Conservation (phyloP, 1,140 invertebrate species). For the Nixonia krombeini region DNA sequence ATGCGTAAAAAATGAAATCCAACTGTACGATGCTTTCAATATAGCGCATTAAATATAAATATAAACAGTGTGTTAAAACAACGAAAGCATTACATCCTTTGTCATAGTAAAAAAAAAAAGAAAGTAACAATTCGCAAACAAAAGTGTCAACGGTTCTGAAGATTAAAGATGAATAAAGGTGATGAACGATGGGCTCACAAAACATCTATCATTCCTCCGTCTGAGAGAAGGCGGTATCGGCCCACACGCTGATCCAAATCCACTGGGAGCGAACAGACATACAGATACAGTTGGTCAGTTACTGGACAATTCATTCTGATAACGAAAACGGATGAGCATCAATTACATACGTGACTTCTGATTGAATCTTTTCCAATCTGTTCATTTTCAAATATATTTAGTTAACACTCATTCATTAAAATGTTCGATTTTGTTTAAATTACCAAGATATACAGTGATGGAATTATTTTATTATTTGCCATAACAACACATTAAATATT, state of each 20-base stretch:
- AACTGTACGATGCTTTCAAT: background rate
- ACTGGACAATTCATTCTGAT: slow-evolving; percentile 26
- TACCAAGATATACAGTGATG: too few species aligned
- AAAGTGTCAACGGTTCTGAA: slow-evolving; percentile 41
- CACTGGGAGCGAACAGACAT: slow-evolving; percentile 69
- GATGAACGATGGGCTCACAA: slow-evolving; percentile 67
- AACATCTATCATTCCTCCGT: slow-evolving; percentile 72
- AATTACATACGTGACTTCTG: background rate
- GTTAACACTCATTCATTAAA: background rate
- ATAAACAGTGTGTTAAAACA: background rate
- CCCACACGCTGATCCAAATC: slow-evolving; percentile 72
- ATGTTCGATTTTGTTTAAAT: background rate
- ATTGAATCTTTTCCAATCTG: background rate
- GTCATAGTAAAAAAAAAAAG: slow-evolving; percentile 1
- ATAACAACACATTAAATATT: too few species aligned
- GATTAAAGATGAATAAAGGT: slow-evolving; percentile 58
- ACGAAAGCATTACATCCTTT: background rate
- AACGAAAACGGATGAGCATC: slow-evolving; percentile 22
- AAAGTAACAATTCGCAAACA: slow-evolving; percentile 17
- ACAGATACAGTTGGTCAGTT: slow-evolving; percentile 62
- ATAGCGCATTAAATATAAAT: slow-evolving; percentile 18
- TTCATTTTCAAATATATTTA: background rate
- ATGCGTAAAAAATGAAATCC: background rate
- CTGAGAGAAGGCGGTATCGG: slow-evolving; percentile 73
- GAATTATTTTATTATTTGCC: too few species aligned